A percentile compares a stretch with the other conserved stretches of the same genome.
These are phyloP conservation scores for Mnemiopsis leidyi DNA, from an alignment of 37 sponge, comb jelly and placozoan species.

Conservation along the genomic window DNA sequence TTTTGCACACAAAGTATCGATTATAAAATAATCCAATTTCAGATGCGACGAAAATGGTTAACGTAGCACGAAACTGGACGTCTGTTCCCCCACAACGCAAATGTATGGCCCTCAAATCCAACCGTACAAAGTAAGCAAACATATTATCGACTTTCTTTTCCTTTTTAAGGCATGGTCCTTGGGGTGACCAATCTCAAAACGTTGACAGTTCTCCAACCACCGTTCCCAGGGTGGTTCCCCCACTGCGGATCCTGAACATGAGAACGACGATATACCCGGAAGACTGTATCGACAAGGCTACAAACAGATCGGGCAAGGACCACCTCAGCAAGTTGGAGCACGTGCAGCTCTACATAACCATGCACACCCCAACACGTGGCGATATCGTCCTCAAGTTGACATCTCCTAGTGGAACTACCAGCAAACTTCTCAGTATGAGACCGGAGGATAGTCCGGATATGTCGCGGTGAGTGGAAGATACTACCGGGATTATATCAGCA, in stretches of 20 bases:
- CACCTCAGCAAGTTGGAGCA: conserved; percentile 48
- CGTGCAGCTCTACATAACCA: background rate
- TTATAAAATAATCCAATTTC: too few species aligned
- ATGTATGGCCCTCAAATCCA: conserved; percentile 14
- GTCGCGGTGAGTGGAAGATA: too few species aligned
- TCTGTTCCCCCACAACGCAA: background rate
- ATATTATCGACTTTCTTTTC: background rate
- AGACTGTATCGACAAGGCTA: background rate
- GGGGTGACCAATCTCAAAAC: background rate
- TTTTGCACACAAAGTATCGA: too few species aligned
- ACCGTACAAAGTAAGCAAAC: conserved; percentile 12
- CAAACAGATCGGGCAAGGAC: background rate
- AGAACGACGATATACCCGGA: background rate
- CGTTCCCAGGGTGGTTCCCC: conserved; percentile 22
- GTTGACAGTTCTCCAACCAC: conserved; percentile 22
- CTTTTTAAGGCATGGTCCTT: background rate
- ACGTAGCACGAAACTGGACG: conserved; percentile 28
- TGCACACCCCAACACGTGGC: background rate
- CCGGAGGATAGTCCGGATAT: conserved; percentile 5
- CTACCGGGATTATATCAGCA: too few species aligned
- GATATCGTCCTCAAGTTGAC: background rate
- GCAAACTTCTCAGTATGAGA: conserved; percentile 34
- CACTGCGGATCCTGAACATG: background rate
- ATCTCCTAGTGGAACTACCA: conserved; percentile 16
- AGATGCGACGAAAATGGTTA: conserved; percentile 41